Conservation (phyloP, 2,113 vertebrate genomes). For the Mesocricetus auratus region DNA sequence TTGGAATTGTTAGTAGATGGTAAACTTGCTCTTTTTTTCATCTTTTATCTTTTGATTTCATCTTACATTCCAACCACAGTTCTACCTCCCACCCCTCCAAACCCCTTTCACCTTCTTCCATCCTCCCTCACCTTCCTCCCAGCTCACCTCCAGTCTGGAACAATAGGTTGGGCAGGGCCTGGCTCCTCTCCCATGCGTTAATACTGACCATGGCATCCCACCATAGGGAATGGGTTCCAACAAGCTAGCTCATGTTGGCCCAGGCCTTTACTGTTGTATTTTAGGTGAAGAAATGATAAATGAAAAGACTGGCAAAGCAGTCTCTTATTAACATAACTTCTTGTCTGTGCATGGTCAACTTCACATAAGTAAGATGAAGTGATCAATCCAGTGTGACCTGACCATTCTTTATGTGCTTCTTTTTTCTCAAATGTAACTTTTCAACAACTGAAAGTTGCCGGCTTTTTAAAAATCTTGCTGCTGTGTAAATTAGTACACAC, state of each 20-base stretch:
- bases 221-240: too few species aligned
- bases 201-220: too few species aligned
- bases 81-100: too few species aligned
- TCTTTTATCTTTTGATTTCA: too few species aligned
- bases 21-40: background rate
- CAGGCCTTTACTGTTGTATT: background rate
- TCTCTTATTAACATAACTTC: background rate
- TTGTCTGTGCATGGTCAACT: conserved; percentile 12
- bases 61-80: too few species aligned
- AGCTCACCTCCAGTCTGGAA: too few species aligned
- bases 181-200: too few species aligned
- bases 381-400: background rate
- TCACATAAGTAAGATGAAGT: background rate
- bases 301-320: background rate
- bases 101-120: too few species aligned
- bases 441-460: background rate
- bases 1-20: background rate
- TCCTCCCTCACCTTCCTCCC: too few species aligned
- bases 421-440: background rate
- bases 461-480: too few species aligned
- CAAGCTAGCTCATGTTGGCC: background rate
- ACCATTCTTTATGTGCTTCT: background rate
- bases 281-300: background rate
- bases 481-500: background rate
- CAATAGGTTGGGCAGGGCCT: too few species aligned